Base-by-base conservation (phyloP, 2,888 invertebrate genomes). In the Cheilosia vulpina region DNA sequence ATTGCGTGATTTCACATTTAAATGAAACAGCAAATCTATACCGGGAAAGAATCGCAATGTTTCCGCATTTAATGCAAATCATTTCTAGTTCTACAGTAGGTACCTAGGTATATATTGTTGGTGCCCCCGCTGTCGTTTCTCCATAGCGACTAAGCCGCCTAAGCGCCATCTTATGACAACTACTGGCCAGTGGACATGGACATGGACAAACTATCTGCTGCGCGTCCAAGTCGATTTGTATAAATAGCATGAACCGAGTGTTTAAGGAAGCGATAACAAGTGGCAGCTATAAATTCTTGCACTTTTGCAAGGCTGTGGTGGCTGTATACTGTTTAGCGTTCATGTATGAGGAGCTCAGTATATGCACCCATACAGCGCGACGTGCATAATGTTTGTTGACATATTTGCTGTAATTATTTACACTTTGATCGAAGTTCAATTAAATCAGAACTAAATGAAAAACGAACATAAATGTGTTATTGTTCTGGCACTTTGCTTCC, bases 251-350 rank as follows among this genome's bases (percentile, higher is more conserved):
- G 75, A 73, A 50, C 65, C 47, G 65, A 55, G 71, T 80, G 76
- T 77, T 85, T 85, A 85, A 85, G 85, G 85, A 85, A 85, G 85
- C 85, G 76, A 85, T 85, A 85, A 72, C 77, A 73, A 85, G 80
- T 80, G 80, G 76, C 69, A 53, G 66, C 76, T 81, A 77, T 77
- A 85, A 81, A 81, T 77, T 85, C 76, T 85, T 85, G 85, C 71
- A 77, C 76, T 81, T 85, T 81, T 50, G 79, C 66, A 84, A 83
- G 66, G 72, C 79, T 83, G 55, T 41, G 9, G 31, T 31, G 31
- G 13, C 21, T 24, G 27, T 27, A 53, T 31, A 7, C 2, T 5
- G 43, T 43, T 3, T 43, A 31, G 7, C 21, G 21, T 21, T 21
- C 21, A 4, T 24, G 1, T 17, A 45, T 7, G 45, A 6, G 45